These are phyloP conservation scores for Thysanoteuthis rhombus DNA, from an alignment of 2,888 invertebrate species.

Conservation along the genomic window DNA sequence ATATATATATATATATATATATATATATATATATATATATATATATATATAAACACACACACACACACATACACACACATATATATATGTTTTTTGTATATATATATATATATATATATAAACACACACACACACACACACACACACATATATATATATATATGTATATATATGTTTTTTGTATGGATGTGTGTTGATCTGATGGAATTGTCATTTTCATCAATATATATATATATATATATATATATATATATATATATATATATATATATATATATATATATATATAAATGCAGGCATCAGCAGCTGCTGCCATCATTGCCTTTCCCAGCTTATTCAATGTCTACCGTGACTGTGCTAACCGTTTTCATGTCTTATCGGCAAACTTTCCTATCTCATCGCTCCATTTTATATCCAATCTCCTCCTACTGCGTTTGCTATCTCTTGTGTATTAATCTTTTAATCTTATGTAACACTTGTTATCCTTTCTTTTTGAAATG, in stretches of 20 bases:
- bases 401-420: no score
- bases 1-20: neutral
- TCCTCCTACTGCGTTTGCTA: no score
- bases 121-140: neutral
- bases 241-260: neutral
- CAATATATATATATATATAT: neutral
- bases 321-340: no score
- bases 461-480: no score
- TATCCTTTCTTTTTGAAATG: no score
- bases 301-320: no score
- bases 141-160: neutral
- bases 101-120: neutral
- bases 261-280: constrained; percentile 13
- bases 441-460: no score
- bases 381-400: no score
- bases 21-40: neutral
- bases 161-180: neutral
- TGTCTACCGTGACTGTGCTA: no score
- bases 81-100: neutral
- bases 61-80: neutral
- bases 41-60: neutral
- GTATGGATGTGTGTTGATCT: no score
- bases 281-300: neutral
- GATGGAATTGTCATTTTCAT: neutral
- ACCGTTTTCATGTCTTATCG: no score